Base-by-base conservation (phyloP, 1,140 invertebrate genomes). In the Apis florea region DNA sequence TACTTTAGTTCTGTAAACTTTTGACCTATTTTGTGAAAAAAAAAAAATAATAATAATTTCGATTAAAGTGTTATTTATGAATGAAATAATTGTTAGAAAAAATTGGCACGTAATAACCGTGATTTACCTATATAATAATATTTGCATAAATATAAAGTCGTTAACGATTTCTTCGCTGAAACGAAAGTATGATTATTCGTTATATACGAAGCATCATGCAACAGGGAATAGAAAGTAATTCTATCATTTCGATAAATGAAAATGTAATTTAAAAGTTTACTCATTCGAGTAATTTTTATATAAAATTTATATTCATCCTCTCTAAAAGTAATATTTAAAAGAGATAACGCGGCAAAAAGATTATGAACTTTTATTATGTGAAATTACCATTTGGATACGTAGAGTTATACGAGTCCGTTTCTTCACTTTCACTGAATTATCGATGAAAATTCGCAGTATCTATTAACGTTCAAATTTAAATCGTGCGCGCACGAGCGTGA, bases 351-450 rank as follows among this genome's bases (percentile, higher is more conserved):
- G 12, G 15, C 12, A 15, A 31, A 63, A 19, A 63, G 15, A 3
- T 24, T 15, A 19, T 61, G 49, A 59, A 9, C 13, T 72, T 24
- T 47, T n/a, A 72, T 72, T 54, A 26, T 9, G 70, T 3, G 70
- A 47, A 47, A 58, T 21, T 15, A 6, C 54, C 11, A 13, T 40
- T 72, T 19, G 21, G 15, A n/a, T 58, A 56, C 54, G 26, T n/a
- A 12, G 3, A 58, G 40, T 49, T 73, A 19, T 40, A 9, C 12
- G 31, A 40, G 5, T 0, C 6, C 1, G 47, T 68, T 51, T 68
- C 66, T 51, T 68, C 64, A 5, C 71, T 73, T 73, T 73, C 56
- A 19, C 71, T 49, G 71, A 73, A 73, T 73, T 49, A 73, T 49
- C 40, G 56, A 73, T 49, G n/a, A 61, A 61, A 47, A 61, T 61